Percentiles rank a stretch among this genome's conserved stretches.
phyloP scores from a whole-genome alignment of 1,140 invertebrate genomes.

The Bicyclus anynana region DNA sequence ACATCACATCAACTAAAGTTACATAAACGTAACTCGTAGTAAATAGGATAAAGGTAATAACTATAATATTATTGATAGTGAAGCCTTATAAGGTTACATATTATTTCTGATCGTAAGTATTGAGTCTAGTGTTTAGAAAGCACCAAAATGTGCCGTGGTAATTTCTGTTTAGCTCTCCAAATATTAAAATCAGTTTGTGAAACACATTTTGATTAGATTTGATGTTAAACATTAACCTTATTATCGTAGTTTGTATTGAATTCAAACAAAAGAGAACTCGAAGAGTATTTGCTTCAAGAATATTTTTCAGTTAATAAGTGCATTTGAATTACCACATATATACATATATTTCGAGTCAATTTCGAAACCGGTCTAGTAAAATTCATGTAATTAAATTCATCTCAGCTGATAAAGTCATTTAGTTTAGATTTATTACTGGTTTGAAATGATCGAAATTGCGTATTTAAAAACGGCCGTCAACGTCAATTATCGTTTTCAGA shows the following conservation, averaged over 20 bases:
- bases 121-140: neutral
- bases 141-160: neutral
- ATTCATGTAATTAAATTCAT: slow-evolving; percentile 1
- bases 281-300: too few relatives aligned
- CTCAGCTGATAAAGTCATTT: neutral
- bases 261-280: too few relatives aligned
- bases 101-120: neutral
- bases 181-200: too few relatives aligned
- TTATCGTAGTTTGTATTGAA: too few relatives aligned
- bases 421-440: neutral
- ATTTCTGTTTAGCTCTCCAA: too few relatives aligned
- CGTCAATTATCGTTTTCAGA: neutral
- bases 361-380: too few relatives aligned
- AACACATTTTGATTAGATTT: too few relatives aligned
- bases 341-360: too few relatives aligned
- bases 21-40: neutral
- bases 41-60: neutral
- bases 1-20: neutral
- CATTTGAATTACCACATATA: too few relatives aligned
- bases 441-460: neutral
- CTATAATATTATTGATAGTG: neutral
- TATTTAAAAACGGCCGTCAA: neutral
- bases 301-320: too few relatives aligned
- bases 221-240: too few relatives aligned
- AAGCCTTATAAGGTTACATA: neutral